A percentile compares a stretch with the other conserved stretches of the same genome.
These are phyloP conservation scores for Dermochelys coriacea DNA, from an alignment of 2,797 vertebrate genomes.

Conservation along the genomic window DNA sequence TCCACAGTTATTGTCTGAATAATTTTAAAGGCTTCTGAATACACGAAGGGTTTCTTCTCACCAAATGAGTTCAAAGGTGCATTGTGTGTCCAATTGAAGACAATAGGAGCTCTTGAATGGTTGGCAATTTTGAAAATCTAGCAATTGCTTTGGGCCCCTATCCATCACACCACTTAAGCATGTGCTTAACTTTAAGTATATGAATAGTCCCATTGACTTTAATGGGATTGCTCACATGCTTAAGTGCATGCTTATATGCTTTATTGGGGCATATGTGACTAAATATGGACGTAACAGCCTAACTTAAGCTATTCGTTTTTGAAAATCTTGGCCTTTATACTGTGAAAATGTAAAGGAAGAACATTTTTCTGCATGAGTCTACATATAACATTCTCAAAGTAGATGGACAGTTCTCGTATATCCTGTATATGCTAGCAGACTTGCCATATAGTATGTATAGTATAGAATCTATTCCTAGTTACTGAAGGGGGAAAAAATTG, in stretches of 20 bases:
- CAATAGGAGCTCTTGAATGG: not conserved
- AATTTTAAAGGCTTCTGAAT: not conserved
- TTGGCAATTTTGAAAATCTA: not conserved
- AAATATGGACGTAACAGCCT: not conserved
- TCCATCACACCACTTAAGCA: not conserved
- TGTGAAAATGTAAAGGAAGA: not conserved
- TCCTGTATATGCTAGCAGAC: not conserved
- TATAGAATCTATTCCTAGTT: not conserved
- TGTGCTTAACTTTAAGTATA: not conserved
- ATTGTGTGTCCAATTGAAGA: not conserved
- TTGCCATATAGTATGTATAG: not conserved
- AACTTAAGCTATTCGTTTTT: not conserved
- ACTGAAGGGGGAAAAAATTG: not conserved
- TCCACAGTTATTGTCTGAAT: conserved; percentile 8
- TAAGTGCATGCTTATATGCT: not conserved
- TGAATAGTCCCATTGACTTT: not conserved
- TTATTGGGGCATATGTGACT: not conserved
- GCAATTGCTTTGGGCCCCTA: not conserved
- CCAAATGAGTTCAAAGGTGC: not conserved
- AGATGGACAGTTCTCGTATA: accelerated
- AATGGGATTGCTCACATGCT: not conserved
- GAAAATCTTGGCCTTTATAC: not conserved
- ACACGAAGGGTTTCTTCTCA: not conserved
- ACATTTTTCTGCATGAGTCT: not conserved
- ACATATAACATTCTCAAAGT: not conserved